A percentile compares a stretch with the other conserved stretches of the same genome.
phyloP scores from a whole-genome alignment of 64 coral and sea anemone genomes.

The Actinia tenebrosa region DNA sequence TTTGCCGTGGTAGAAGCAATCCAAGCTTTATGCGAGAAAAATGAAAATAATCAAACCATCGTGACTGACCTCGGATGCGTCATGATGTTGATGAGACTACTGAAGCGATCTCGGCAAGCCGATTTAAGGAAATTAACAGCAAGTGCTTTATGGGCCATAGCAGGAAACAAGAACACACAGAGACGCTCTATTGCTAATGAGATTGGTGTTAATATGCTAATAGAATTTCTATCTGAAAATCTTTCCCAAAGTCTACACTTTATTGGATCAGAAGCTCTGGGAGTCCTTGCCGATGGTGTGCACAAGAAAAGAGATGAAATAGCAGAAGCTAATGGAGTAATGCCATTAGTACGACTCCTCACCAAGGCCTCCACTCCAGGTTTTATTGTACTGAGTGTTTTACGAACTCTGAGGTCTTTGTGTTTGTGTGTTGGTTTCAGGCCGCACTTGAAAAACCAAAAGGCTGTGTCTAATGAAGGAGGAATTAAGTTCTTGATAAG shows the following conservation, averaged over 20 bases:
- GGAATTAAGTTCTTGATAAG: constrained; percentile 76
- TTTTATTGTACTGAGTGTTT: constrained; percentile 75
- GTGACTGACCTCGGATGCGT: constrained; percentile 87
- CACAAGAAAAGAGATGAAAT: constrained; percentile 94
- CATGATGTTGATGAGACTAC: constrained; percentile 79
- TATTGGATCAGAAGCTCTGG: constrained; percentile 94
- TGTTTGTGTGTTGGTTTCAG: constrained; percentile 78
- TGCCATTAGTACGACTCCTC: constrained; percentile 80
- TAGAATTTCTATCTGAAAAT: constrained; percentile 94
- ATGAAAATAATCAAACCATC: constrained; percentile 76
- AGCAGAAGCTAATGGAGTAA: constrained; percentile 63
- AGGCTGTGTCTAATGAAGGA: constrained; percentile 57
- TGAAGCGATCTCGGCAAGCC: constrained; percentile 64
- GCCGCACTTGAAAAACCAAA: constrained; percentile 80
- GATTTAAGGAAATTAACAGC: constrained; percentile 74
- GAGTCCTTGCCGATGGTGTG: constrained; percentile 78
- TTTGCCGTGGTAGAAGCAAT: constrained; percentile 86
- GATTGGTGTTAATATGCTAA: constrained; percentile 79
- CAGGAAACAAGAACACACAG: constrained; percentile 68
- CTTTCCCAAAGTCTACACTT: constrained; percentile 75
- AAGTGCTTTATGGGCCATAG: constrained; percentile 92
- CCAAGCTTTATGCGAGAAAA: constrained; percentile 62
- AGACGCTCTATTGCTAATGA: constrained; percentile 78
- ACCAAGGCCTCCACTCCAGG: constrained; percentile 69
- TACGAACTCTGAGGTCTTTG: constrained; percentile 73